Evolutionary conservation across 2,113 vertebrate species (phyloP), one percentile per base, ranked within the genome.

Genomic region (Bufo gargarizans): DNA sequence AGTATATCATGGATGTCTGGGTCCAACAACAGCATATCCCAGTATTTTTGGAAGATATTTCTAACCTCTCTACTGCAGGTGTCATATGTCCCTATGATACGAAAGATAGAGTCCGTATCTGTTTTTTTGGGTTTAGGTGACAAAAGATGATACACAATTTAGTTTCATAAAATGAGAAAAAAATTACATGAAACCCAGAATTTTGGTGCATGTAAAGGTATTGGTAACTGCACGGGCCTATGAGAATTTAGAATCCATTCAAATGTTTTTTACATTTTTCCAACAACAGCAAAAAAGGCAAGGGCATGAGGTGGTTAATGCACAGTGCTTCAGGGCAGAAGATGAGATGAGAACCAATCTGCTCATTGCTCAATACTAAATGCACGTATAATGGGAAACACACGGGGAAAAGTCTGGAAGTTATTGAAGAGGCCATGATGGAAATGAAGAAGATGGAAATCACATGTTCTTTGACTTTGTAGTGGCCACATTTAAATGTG

Each of bases 311-410:
- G 55, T 0, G n/a, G 82, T 71, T 84, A 84, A 55, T 55, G 3
- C 49, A 0, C 59, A 33, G 22, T 43, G 67, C 3, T 16, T 19
- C 3, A 6, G 6, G 13, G 2, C 9, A 10, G 14, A 33, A 6
- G 10, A 83, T 13, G 47, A 17, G 17, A 65, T 3, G 12, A 43
- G 53, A 79, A 43, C 45, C 61, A 43, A 13, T 10, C n/a, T 50
- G 10, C 58, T 65, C n/a, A 63, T 88, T 88, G 86, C 86, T 50
- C 79, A 88, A 88, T 82, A 82, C 49, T 20, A 4, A 81, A 63
- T 22, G 12, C n/a, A 80, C 61, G 12, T 63, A 10, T 56, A 82
- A 87, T 87, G 16, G 65, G 55, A 77, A 84, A 88, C 87, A 77
- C 19, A 19, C 49, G 80, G 12, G 58, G n/a, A 65, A 49, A 53